Evolutionary conservation across 2,113 vertebrate genomes (phyloP), one percentile per base, ranked within the genome.

Genomic region (Myocastor coypus): DNA sequence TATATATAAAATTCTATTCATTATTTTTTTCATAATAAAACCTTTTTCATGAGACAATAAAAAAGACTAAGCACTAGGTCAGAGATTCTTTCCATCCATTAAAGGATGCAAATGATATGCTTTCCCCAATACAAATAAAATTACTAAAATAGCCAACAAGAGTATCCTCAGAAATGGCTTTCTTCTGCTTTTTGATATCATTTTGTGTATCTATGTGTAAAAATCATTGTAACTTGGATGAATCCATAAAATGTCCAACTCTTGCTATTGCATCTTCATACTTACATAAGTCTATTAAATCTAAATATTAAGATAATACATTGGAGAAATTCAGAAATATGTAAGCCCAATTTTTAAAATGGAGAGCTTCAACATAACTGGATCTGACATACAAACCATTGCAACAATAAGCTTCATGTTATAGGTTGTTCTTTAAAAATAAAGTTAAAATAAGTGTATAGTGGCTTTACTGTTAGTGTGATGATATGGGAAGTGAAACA

Each of bases 381-480:
- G n/a, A 50, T 96, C 40, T 85, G 22, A 52, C 1, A 92, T 42
- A 75, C 86, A 69, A 89, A 94, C 4, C 46, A 69, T n/a, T 46
- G 26, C 14, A 61, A 55, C 52, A 78, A 83, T 87, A n/a, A n/a
- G n/a, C n/a, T n/a, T n/a, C n/a, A n/a, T n/a, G n/a, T n/a, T n/a
- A n/a, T n/a, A n/a, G 30, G 64, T 68, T 88, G 87, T 66, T 88
- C 85, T 34, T n/a, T 95, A 85, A 92, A 66, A 37, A 24, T 90
- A 81, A 40, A 26, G 37, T 66, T 87, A 8, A 94, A 94, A 80
- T 71, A 92, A 80, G 14, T 34, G 89, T 57, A 57, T 61, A 80
- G 13, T 89, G 64, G 26, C 28, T 92, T 16, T 22, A 89, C 32
- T 17, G 6, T 92, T 82, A 59, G 13, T 86, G 10, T 89, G 28